phyloP scores from a whole-genome alignment of 2,797 vertebrate genomes.

The Artibeus lituratus region DNA sequence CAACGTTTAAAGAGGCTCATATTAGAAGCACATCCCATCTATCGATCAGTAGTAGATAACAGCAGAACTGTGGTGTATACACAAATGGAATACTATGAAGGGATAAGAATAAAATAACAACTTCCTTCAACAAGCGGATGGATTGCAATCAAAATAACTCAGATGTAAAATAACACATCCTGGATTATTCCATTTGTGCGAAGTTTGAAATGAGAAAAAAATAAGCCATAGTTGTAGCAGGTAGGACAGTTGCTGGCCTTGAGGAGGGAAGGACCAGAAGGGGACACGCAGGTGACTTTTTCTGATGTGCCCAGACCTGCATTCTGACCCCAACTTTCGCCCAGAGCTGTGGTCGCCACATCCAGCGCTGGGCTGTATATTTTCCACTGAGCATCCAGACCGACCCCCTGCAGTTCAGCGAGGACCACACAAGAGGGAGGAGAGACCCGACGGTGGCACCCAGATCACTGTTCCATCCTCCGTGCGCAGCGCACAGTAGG shows the following conservation, averaged over 20 bases:
- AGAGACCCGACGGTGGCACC: not conserved
- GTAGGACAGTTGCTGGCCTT: not conserved
- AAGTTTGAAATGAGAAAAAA: not conserved
- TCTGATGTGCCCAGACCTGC: not conserved
- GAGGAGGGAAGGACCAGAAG: not conserved
- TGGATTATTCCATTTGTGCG: not conserved
- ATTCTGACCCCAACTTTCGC: not conserved
- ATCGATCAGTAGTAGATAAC: not conserved
- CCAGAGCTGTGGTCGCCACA: not conserved
- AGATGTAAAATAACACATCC: not conserved
- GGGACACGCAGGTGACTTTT: too few species aligned
- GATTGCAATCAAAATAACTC: not conserved
- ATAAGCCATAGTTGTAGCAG: not conserved
- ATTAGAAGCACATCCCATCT: not conserved
- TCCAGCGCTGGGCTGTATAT: too few species aligned
- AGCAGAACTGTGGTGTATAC: not conserved
- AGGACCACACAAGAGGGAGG: fast-evolving
- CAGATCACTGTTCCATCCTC: fast-evolving
- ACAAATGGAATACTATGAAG: not conserved
- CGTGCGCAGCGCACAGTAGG: fast-evolving
- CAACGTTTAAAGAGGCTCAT: not conserved
- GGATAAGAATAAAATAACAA: not conserved
- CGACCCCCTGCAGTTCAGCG: fast-evolving
- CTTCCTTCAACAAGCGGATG: not conserved
- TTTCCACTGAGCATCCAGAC: not conserved